phyloP scores from a whole-genome alignment of 2,113 vertebrate species.

The Gymnogyps californianus region DNA sequence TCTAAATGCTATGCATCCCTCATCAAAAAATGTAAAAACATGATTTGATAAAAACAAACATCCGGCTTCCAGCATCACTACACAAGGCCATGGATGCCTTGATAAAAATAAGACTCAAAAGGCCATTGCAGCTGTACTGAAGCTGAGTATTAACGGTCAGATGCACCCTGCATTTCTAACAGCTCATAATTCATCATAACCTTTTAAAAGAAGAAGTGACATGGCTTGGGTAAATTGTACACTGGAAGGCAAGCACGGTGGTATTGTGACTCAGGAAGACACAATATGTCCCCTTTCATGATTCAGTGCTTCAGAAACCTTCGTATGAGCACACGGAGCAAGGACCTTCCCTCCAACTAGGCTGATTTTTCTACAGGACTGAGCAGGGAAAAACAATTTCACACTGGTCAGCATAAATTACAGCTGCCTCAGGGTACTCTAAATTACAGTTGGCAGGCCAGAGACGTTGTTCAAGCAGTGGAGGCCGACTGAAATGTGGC shows the following conservation, averaged over 20 bases:
- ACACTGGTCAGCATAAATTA: background rate
- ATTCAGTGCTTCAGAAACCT: background rate
- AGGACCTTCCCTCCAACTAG: background rate
- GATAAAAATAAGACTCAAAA: background rate
- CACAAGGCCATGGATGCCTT: background rate
- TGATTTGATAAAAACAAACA: background rate
- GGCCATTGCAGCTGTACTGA: background rate
- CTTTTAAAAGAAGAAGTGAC: background rate
- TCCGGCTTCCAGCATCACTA: background rate
- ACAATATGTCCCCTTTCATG: background rate
- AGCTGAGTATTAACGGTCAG: background rate
- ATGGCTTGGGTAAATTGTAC: background rate
- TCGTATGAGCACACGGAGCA: background rate
- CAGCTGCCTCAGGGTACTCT: background rate
- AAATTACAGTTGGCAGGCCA: background rate
- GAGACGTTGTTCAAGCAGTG: background rate
- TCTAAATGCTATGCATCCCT: background rate
- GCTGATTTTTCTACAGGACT: background rate
- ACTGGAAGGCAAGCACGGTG: background rate
- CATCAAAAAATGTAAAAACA: background rate
- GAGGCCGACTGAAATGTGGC: background rate
- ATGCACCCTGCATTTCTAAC: background rate
- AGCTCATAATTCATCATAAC: background rate
- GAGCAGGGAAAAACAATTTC: background rate
- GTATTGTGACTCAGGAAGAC: background rate